phyloP scores from a whole-genome alignment of 2,113 vertebrate genomes.

The Laticauda laticaudata region DNA sequence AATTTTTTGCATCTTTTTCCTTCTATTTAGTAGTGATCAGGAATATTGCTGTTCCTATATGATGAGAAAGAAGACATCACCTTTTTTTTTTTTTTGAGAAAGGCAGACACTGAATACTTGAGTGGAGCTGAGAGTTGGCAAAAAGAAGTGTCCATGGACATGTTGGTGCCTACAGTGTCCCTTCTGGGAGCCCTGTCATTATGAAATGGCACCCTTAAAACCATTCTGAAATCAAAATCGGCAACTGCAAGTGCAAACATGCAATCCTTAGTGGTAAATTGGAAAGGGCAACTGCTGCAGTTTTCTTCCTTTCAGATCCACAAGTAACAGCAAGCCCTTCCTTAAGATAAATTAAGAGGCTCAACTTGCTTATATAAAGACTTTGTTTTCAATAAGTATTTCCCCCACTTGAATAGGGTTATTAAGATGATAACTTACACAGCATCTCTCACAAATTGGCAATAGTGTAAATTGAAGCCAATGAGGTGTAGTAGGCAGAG shows the following conservation, averaged over 20 bases:
- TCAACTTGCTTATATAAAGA: background rate
- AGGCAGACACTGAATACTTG: background rate
- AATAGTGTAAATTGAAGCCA: background rate
- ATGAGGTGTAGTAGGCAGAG: background rate
- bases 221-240: background rate
- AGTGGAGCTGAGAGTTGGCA: background rate
- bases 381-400: background rate
- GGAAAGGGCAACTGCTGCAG: background rate
- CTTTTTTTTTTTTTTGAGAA: background rate
- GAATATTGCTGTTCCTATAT: background rate
- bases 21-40: background rate
- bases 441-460: background rate
- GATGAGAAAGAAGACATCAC: background rate
- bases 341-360: background rate
- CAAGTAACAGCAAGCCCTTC: background rate
- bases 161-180: background rate
- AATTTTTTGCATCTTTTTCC: background rate
- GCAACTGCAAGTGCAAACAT: background rate
- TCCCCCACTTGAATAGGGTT: background rate
- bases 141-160: background rate
- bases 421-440: background rate
- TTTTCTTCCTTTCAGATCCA: background rate
- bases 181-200: background rate
- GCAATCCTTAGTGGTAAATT: background rate
- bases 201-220: constrained; percentile 29